Evolutionary conservation across 2,888 invertebrate genomes (phyloP).

Genomic region (Bimastos eiseni): DNA sequence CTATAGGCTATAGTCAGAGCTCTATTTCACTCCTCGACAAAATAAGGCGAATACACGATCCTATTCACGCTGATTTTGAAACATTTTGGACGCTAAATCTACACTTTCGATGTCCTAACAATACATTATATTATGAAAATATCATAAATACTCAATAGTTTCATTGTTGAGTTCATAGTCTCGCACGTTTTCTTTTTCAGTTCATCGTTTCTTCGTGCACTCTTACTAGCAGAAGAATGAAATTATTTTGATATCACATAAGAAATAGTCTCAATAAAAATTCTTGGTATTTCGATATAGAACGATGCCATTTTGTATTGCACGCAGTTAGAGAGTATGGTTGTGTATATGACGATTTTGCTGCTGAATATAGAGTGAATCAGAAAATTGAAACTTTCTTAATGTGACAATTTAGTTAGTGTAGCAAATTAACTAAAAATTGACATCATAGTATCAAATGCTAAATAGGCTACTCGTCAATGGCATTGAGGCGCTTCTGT

Average conservation of each 20-base stretch:
- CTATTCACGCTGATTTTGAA: background rate
- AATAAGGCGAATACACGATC: too few species aligned
- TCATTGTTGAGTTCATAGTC: background rate
- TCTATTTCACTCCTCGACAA: too few species aligned
- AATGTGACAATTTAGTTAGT: background rate
- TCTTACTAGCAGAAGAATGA: too few species aligned
- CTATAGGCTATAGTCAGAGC: background rate
- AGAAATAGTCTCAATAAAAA: background rate
- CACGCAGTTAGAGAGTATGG: too few species aligned
- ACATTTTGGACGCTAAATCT: background rate
- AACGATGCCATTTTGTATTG: background rate
- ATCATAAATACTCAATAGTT: background rate
- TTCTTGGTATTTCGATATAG: background rate
- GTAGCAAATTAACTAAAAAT: background rate
- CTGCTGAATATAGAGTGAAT: too few species aligned
- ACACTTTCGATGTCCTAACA: too few species aligned
- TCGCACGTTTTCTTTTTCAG: background rate
- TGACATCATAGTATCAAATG: too few species aligned
- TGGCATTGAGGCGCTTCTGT: background rate
- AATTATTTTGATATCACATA: background rate
- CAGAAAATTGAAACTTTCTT: too few species aligned
- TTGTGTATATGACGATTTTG: background rate
- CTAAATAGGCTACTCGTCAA: background rate
- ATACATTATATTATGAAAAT: too few species aligned
- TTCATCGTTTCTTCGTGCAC: too few species aligned